phyloP scores from a whole-genome alignment of 2,797 vertebrate species.

The Pangasius macronema region DNA sequence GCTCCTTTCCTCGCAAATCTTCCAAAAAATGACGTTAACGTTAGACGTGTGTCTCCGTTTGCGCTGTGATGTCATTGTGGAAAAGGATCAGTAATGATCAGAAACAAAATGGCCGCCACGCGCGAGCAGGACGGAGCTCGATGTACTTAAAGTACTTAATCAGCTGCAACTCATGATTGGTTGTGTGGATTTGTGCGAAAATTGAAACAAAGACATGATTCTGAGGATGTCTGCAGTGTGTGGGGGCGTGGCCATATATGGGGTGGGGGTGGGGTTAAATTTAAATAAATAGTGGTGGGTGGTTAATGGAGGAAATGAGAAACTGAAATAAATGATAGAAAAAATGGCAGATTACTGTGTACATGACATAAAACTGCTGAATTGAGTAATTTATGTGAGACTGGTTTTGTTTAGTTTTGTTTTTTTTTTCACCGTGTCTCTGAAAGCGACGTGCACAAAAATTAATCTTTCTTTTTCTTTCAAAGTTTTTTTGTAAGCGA shows the following conservation, averaged over 20 bases:
- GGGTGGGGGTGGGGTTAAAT: background rate
- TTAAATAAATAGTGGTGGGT: background rate
- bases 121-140: background rate
- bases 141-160: background rate
- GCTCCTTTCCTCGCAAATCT: background rate
- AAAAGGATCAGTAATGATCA: no score
- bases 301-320: background rate
- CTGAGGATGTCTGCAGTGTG: background rate
- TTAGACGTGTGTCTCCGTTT: background rate
- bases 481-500: background rate
- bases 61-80: background rate
- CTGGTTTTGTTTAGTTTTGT: background rate
- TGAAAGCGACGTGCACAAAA: background rate
- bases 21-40: background rate
- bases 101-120: background rate
- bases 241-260: background rate
- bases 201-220: background rate
- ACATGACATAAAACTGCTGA: background rate
- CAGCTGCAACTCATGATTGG: background rate
- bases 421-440: background rate
- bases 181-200: background rate
- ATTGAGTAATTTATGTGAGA: background rate
- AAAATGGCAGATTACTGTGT: background rate
- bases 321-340: no score
- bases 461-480: background rate